Conservation (phyloP, 2,113 vertebrate species). For the Apteryx owenii region DNA sequence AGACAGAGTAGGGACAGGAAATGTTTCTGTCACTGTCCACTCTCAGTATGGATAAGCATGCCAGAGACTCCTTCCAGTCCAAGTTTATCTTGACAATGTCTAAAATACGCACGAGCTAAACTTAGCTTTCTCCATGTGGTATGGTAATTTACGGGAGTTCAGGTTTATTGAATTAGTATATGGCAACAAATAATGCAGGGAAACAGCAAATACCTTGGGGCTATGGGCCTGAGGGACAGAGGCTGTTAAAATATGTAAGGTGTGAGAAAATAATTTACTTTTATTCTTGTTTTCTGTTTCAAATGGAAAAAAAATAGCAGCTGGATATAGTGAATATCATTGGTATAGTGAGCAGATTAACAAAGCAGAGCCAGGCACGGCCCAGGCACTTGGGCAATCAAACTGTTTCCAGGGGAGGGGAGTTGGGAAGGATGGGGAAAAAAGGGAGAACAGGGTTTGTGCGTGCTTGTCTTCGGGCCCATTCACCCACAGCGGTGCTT, state of each 20-base stretch:
- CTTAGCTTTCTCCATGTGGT: background rate
- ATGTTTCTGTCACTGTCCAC: slow-evolving; percentile 11
- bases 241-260: background rate
- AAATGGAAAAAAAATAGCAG: background rate
- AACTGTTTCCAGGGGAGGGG: background rate
- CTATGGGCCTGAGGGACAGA: background rate
- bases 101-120: slow-evolving; percentile 42
- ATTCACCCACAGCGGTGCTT: background rate
- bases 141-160: background rate
- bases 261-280: background rate
- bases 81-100: slow-evolving; percentile 51
- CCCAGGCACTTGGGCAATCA: fast-evolving
- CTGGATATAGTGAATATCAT: background rate
- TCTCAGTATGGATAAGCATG: background rate
- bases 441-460: background rate
- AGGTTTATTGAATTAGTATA: background rate
- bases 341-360: fast-evolving
- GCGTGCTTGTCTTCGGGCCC: background rate
- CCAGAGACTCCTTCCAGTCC: slow-evolving; percentile 29
- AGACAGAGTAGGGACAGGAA: slow-evolving; percentile 3
- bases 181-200: background rate
- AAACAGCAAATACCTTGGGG: background rate
- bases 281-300: background rate
- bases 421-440: background rate
- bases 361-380: background rate